Base-by-base conservation (phyloP, 2,113 vertebrate species). In the Phalacrocorax brasilianus region DNA sequence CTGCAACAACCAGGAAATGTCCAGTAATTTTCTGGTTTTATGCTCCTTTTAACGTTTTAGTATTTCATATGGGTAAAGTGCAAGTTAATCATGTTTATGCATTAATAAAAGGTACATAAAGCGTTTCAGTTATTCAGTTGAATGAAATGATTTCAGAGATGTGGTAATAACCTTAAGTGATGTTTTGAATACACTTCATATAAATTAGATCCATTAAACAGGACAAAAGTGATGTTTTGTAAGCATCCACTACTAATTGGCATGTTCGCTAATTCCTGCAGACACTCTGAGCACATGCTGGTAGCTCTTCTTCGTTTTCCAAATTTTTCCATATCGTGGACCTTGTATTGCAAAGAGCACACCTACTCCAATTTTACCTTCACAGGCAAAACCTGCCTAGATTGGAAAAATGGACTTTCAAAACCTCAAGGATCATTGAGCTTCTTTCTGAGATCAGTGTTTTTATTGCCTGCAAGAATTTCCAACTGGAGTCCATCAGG, bases 51-150 rank as follows among this genome's bases (percentile, higher is more conserved):
- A 95, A 75, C 9, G 6, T 91, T 95, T 89, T 87, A 92, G 76
- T 92, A 89, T 93, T 92, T 95, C 92, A 91, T 74, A 85, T 83
- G 84, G 62, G 62, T 95, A 79, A 95, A 97, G 92, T 95, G 86
- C 77, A 95, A 93, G 91, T 95, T 96, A 95, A 93, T 97, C 77
- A 88, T 95, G 91, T 96, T 97, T 95, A 91, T 95, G 89, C 91
- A 91, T 92, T 96, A 91, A 95, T 96, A 87, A 95, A 97, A 96
- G 84, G 80, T 93, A 66, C 92, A 91, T 96, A 88, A 97, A 95
- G 19, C 0, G 32, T 93, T 95, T 91, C 84, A 42, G 84, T 89
- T 94, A 91, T 89, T 96, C 86, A 81, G 83, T 53, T 91, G 74
- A 95, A 93, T 78, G 49, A 91, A 97, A 95, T 97, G 0, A 92